Evolutionary conservation across 1,140 invertebrate species (phyloP), one percentile per base, ranked within the genome.

Genomic region (Scaptomyza montana): DNA sequence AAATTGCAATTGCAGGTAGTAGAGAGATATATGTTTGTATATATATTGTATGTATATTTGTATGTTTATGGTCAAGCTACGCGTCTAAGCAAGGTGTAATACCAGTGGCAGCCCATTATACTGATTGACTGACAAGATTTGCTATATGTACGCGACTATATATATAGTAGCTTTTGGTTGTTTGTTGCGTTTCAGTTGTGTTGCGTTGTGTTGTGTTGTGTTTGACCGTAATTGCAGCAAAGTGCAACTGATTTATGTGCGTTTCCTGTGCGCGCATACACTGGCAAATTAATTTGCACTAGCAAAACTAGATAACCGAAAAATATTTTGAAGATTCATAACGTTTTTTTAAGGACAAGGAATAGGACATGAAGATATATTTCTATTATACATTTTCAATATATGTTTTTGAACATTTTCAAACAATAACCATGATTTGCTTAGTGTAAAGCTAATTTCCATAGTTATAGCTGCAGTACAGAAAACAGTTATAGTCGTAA

Each of bases 111-210:
- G 62, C 80, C 80, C 74, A 85, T 85, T 85, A 72, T 74, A 78
- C 76, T 85, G 81, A 85, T 85, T 75, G 78, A 85, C 74, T 85
- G 64, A 71, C 59, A 80, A 80, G 81, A 85, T 85, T 85, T n/a
- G 12, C 39, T n/a, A 43, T 43, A 36, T 36, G 8, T 36, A 9
- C 2, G 8, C 1, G 7, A 8, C 33, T 36, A 36, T 74, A 59
- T 39, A n/a, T n/a, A n/a, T n/a, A 56, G 49, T 13, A n/a, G 50
- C 39, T 47, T 12, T 12, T 5, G 13, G 43, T 56, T 12, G 43
- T 19, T 46, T 13, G 21, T 30, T 30, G 30, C 16, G 45, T 21
- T 47, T 16, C 5, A 3, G 16, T 47, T 21, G 16, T 9, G 47
- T 12, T 25, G 47, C 1, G 47, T 12, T 25, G 47, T 0, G 30